Evolutionary conservation across 2,888 invertebrate genomes (phyloP).

Genomic region (Heliconius erato): DNA sequence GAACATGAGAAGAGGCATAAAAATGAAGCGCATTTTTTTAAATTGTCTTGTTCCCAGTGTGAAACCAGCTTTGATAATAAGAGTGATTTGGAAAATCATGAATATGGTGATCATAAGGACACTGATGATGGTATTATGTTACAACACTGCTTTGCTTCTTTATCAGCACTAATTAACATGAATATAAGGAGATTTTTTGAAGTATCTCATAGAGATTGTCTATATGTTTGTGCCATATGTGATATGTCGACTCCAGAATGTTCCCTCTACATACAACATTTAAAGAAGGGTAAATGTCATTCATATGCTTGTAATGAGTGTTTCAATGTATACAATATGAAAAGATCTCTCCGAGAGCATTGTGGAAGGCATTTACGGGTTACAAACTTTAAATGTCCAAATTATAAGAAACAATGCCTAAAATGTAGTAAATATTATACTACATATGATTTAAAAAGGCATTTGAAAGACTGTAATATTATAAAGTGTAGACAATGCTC

Average conservation of each 20-base stretch:
- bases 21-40: slow-evolving; percentile 34
- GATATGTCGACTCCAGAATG: slow-evolving; percentile 51
- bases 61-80: slow-evolving; percentile 52
- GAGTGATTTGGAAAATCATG: slow-evolving; percentile 61
- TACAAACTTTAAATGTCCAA: neutral
- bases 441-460: slow-evolving; percentile 46
- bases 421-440: slow-evolving; percentile 60
- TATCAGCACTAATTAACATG: slow-evolving; percentile 67
- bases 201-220: slow-evolving; percentile 47
- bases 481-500: slow-evolving; percentile 67
- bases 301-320: slow-evolving; percentile 63
- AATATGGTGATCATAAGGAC: slow-evolving; percentile 54
- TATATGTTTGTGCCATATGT: slow-evolving; percentile 62
- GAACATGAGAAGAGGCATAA: slow-evolving; percentile 66
- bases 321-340: slow-evolving; percentile 58
- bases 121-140: slow-evolving; percentile 62
- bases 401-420: slow-evolving; percentile 51
- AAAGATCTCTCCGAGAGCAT: slow-evolving; percentile 57
- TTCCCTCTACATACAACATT: slow-evolving; percentile 61
- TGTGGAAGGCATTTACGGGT: slow-evolving; percentile 48
- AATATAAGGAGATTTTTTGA: slow-evolving; percentile 61
- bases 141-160: slow-evolving; percentile 56
- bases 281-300: slow-evolving; percentile 57
- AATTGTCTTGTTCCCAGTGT: slow-evolving; percentile 68
- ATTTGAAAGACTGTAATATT: slow-evolving; percentile 60